Percentiles rank a stretch among this genome's conserved stretches.
These are phyloP conservation scores for Amaurobius ferox DNA, from an alignment of 2,888 invertebrate genomes.

Conservation along the genomic window DNA sequence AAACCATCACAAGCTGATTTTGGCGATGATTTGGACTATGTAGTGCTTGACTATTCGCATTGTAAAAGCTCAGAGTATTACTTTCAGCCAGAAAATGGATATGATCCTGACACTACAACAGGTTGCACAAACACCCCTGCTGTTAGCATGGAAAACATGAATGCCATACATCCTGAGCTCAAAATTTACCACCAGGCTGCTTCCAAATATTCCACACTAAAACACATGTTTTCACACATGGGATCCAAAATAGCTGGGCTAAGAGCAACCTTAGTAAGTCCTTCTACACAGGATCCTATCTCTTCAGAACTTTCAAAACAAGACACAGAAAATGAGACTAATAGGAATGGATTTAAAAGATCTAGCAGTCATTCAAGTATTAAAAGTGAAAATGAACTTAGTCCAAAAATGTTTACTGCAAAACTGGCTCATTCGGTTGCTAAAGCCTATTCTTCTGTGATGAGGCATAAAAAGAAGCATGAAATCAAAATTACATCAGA, in stretches of 20 bases:
- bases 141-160: conserved; percentile 78
- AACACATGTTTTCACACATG: conserved; percentile 76
- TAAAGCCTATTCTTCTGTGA: conserved; percentile 77
- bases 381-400: conserved; percentile 68
- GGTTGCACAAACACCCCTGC: conserved; percentile 77
- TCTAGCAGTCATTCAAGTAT: conserved; percentile 62
- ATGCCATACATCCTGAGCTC: conserved; percentile 85
- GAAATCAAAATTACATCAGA: conserved; percentile 74
- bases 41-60: conserved; percentile 77
- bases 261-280: conserved; percentile 56
- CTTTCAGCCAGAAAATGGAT: conserved; percentile 55
- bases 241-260: conserved; percentile 73
- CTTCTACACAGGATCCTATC: conserved; percentile 18
- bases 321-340: not conserved
- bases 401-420: conserved; percentile 68
- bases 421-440: conserved; percentile 77
- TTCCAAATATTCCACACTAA: conserved; percentile 76
- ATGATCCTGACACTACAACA: conserved; percentile 77
- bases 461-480: conserved; percentile 76
- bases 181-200: conserved; percentile 85
- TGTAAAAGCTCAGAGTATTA: conserved; percentile 54
- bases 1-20: conserved; percentile 82
- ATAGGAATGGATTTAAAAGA: conserved; percentile 7
- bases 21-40: conserved; percentile 82
- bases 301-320: conserved; percentile 27